phyloP scores from a whole-genome alignment of 2,888 invertebrate genomes.

The Agrotis clavis region DNA sequence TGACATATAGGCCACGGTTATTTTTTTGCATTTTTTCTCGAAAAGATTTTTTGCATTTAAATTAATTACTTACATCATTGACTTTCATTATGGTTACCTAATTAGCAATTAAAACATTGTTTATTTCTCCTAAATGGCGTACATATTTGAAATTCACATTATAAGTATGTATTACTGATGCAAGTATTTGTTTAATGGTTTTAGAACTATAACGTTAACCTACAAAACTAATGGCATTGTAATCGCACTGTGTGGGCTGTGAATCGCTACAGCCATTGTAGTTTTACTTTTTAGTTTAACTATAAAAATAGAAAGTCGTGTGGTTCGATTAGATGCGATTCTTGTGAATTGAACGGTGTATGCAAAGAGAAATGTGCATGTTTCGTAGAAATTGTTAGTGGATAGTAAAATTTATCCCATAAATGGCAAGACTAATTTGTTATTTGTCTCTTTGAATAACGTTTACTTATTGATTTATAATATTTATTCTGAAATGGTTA shows the following conservation, averaged over 20 bases:
- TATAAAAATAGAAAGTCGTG: constrained; percentile 56
- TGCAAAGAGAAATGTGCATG: constrained; percentile 19
- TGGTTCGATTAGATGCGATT: constrained; percentile 41
- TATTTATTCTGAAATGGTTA: neutral
- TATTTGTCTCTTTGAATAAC: neutral
- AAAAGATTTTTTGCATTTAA: too few relatives aligned
- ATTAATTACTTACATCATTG: too few relatives aligned
- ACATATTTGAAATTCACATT: constrained; percentile 3
- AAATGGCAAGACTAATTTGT: neutral
- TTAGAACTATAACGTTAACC: constrained; percentile 52
- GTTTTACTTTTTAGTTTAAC: constrained; percentile 35
- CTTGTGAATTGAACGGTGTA: constrained; percentile 16
- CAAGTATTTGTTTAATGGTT: constrained; percentile 49
- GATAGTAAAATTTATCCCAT: neutral
- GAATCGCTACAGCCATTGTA: constrained; percentile 42
- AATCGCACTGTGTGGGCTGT: constrained; percentile 50
- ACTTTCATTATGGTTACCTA: too few relatives aligned
- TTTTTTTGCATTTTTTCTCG: too few relatives aligned
- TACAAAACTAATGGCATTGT: constrained; percentile 58
- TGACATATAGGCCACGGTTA: too few relatives aligned
- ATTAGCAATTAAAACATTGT: neutral
- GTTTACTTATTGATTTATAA: neutral
- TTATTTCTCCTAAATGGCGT: neutral
- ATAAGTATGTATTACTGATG: constrained; percentile 12
- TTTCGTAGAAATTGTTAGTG: constrained; percentile 2